These are phyloP conservation scores for Hydropotes inermis DNA, from an alignment of 2,113 vertebrate genomes.

Conservation along the genomic window DNA sequence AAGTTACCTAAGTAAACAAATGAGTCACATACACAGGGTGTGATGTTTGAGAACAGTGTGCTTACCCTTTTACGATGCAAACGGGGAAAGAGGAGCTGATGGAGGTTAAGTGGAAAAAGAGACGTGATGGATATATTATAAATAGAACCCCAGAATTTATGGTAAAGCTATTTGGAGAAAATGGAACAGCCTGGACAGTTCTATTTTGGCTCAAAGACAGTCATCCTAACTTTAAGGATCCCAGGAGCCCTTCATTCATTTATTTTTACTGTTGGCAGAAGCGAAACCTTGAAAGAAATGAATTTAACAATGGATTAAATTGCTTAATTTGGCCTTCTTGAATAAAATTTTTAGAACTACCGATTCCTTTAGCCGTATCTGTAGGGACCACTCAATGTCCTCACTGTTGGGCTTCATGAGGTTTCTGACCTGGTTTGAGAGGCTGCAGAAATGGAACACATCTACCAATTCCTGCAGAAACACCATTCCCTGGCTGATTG, in stretches of 20 bases:
- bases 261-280: background rate
- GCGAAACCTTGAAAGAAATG: background rate
- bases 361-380: fast-evolving
- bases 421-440: background rate
- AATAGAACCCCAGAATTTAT: background rate
- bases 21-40: background rate
- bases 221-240: background rate
- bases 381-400: background rate
- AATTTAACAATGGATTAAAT: background rate
- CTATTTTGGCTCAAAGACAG: background rate
- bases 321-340: background rate
- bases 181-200: background rate
- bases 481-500: fast-evolving
- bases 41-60: fast-evolving
- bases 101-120: background rate
- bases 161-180: background rate
- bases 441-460: background rate
- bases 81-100: background rate
- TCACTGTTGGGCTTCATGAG: fast-evolving
- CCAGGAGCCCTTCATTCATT: background rate
- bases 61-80: fast-evolving
- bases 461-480: background rate
- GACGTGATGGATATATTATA: background rate
- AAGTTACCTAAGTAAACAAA: background rate
- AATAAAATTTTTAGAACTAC: background rate